Conservation (phyloP, 2,113 vertebrate species). For the Campylomormyrus tamandua region DNA sequence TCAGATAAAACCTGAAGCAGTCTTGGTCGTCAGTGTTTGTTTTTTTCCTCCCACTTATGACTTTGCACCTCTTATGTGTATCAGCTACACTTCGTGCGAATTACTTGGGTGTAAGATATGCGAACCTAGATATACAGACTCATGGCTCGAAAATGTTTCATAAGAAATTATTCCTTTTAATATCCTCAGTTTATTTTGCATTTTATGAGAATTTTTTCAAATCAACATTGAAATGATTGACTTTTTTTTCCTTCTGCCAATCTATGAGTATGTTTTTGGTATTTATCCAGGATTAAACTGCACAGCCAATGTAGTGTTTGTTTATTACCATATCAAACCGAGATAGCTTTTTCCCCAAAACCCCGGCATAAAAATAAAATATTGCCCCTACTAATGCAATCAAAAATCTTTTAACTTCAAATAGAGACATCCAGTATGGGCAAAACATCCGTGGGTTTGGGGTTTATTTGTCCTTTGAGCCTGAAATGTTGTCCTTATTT, state of each 20-base stretch:
- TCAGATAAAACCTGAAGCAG: neutral
- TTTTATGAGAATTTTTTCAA: neutral
- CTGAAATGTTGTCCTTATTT: neutral
- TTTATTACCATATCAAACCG: neutral
- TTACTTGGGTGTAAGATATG: neutral
- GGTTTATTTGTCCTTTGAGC: neutral
- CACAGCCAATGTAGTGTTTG: neutral
- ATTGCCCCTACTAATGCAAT: neutral
- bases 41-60: neutral
- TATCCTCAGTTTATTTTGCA: neutral
- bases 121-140: neutral
- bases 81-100: neutral
- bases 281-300: constrained; percentile 1
- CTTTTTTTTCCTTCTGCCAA: neutral
- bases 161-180: neutral
- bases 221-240: constrained; percentile 4
- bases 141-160: neutral
- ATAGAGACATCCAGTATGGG: neutral
- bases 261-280: neutral
- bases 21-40: neutral
- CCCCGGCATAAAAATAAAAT: neutral
- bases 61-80: neutral
- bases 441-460: neutral
- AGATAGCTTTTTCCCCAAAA: neutral
- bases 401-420: neutral